phyloP scores from a whole-genome alignment of 2,797 vertebrate species.

The Arnoldichthys spilopterus region DNA sequence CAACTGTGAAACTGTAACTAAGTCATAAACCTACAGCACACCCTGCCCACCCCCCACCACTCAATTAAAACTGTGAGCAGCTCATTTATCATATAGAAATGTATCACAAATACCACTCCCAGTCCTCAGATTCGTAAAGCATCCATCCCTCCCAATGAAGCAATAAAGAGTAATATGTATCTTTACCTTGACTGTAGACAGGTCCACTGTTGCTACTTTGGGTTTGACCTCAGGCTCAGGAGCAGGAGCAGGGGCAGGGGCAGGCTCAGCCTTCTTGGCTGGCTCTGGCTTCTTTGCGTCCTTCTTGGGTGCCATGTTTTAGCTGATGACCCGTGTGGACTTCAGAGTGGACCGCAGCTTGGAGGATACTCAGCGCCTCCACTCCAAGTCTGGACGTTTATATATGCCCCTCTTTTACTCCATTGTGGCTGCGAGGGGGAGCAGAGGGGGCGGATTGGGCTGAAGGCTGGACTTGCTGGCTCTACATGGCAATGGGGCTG shows the following conservation, averaged over 20 bases:
- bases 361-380: slow-evolving; percentile 76
- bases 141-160: neutral
- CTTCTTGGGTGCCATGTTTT: slow-evolving; percentile 83
- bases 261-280: slow-evolving; percentile 56
- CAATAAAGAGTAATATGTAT: neutral
- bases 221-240: slow-evolving; percentile 55
- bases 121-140: no score
- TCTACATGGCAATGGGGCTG: slow-evolving; percentile 69
- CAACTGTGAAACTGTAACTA: neutral
- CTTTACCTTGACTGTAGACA: slow-evolving; percentile 79
- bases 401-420: slow-evolving; percentile 78
- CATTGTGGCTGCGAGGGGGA: slow-evolving; percentile 61
- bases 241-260: slow-evolving; percentile 47
- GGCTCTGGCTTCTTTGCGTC: slow-evolving; percentile 73
- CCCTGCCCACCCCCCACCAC: no score
- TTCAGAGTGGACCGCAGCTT: slow-evolving; percentile 71
- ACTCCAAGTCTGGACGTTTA: slow-evolving; percentile 70
- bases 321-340: slow-evolving; percentile 50
- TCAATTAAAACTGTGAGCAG: no score
- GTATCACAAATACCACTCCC: no score
- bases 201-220: slow-evolving; percentile 67
- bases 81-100: no score
- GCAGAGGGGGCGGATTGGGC: slow-evolving; percentile 68
- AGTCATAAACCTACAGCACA: no score
- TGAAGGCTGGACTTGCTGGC: slow-evolving; percentile 65